Evolutionary conservation across 2,113 vertebrate species (phyloP).

Genomic region (Sakesphorus luctuosus): DNA sequence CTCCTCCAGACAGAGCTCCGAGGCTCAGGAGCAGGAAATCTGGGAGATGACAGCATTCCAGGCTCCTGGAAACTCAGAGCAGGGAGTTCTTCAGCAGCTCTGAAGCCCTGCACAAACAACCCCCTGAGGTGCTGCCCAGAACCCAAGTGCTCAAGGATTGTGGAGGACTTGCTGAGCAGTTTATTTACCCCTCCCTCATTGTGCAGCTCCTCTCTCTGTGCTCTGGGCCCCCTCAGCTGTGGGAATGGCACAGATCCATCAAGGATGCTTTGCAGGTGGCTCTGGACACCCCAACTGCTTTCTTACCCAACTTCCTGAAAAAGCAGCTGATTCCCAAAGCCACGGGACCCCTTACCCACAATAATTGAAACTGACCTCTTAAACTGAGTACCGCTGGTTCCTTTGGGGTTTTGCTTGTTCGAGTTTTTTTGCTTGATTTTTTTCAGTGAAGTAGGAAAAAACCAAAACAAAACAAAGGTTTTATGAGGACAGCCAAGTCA

Average conservation of each 20-base stretch:
- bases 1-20: background rate
- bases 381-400: background rate
- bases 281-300: background rate
- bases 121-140: background rate
- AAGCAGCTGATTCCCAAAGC: background rate
- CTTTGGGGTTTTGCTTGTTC: background rate
- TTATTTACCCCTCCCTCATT: background rate
- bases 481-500: background rate
- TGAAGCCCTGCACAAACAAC: background rate
- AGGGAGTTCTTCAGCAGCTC: background rate
- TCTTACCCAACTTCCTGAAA: background rate
- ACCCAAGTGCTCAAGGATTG: background rate
- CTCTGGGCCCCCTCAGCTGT: background rate
- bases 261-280: background rate
- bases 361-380: background rate
- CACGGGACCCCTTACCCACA: background rate
- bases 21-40: background rate
- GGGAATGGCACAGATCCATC: background rate
- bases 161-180: background rate
- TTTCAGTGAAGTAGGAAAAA: background rate
- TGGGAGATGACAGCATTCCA: background rate
- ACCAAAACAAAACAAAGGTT: background rate
- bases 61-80: background rate
- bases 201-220: background rate
- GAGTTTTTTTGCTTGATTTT: background rate